Evolutionary conservation across 2,888 invertebrate genomes (phyloP).

Genomic region (Lycia hirtaria): DNA sequence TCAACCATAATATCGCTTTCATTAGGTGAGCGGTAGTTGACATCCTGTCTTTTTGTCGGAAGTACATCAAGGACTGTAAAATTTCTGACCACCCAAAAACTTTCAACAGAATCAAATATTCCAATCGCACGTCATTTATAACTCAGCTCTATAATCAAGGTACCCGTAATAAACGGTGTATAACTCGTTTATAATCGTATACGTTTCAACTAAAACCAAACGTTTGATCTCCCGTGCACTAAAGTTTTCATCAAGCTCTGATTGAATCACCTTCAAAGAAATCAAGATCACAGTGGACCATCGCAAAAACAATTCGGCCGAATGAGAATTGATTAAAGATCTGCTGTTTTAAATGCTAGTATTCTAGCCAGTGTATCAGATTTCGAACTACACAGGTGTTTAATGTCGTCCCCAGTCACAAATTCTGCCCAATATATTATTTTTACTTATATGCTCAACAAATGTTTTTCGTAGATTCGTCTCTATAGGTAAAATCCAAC

Average conservation of each 20-base stretch:
- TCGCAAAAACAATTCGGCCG: conserved; percentile 4
- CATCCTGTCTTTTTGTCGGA: too few species aligned
- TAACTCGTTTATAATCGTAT: conserved; percentile 8
- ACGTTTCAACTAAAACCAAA: conserved; percentile 15
- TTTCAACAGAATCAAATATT: not conserved
- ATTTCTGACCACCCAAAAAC: conserved; percentile 8
- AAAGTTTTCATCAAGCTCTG: conserved; percentile 23
- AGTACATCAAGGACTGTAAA: too few species aligned
- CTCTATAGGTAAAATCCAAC: too few species aligned
- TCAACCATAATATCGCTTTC: too few species aligned
- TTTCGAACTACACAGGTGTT: too few species aligned
- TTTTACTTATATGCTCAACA: too few species aligned
- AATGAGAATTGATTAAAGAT: conserved; percentile 3
- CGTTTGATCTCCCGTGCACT: conserved; percentile 26
- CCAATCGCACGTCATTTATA: conserved; percentile 14
- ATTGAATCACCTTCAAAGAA: conserved; percentile 30
- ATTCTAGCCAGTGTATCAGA: not conserved
- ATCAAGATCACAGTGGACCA: conserved; percentile 24
- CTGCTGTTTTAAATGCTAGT: not conserved
- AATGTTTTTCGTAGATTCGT: too few species aligned
- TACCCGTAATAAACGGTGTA: conserved; percentile 3
- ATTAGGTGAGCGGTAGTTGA: too few species aligned
- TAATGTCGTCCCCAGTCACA: too few species aligned
- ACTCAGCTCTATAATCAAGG: conserved; percentile 11
- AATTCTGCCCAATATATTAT: too few species aligned